Conservation (phyloP, 2,888 invertebrate species). For the Trissoscelio sp. region DNA sequence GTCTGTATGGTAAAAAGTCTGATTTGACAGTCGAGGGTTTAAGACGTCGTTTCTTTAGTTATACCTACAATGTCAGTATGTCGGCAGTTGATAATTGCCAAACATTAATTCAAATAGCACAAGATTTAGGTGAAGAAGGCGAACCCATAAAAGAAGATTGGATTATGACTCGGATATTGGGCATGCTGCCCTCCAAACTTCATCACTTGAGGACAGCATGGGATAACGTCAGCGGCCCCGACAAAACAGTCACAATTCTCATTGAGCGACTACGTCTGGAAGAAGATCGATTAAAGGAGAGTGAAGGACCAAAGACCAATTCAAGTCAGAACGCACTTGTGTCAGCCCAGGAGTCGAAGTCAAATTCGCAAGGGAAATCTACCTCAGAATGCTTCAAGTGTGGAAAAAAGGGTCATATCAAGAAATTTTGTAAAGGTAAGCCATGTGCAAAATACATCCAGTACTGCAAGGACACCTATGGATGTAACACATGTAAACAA, state of each 20-base stretch:
- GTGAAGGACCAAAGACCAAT: background rate
- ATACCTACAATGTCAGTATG: background rate
- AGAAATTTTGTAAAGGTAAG: background rate
- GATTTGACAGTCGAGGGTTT: background rate
- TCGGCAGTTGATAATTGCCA: background rate
- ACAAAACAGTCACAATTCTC: background rate
- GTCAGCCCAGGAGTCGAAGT: background rate
- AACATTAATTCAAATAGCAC: background rate
- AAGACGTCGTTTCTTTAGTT: background rate
- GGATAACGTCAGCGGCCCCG: background rate
- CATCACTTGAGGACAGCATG: background rate
- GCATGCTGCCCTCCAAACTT: background rate
- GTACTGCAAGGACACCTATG: background rate
- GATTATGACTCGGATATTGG: background rate
- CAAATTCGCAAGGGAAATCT: background rate
- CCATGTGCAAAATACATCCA: slow-evolving; percentile 1
- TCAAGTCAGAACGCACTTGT: background rate
- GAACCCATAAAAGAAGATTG: background rate
- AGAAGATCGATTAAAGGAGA: background rate
- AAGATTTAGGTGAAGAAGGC: background rate
- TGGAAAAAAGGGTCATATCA: background rate
- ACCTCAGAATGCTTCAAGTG: slow-evolving; percentile 4
- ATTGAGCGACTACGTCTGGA: background rate
- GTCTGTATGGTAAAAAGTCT: background rate
- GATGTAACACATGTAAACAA: background rate